Evolutionary conservation across 2,888 invertebrate species (phyloP).

Genomic region (Trachelus troglodyta): DNA sequence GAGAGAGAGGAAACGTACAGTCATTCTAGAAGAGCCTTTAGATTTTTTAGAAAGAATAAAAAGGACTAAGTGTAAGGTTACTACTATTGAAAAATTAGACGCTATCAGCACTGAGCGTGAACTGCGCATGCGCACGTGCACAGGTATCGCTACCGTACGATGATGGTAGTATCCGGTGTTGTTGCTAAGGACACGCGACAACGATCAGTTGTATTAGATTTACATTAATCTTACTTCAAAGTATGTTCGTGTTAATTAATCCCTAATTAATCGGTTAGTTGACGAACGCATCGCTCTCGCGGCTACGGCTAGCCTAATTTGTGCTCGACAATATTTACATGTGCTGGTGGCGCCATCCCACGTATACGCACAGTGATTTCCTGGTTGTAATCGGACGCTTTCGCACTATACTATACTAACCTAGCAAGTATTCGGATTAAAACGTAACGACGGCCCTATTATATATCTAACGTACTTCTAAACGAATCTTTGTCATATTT

Average conservation of each 20-base stretch:
- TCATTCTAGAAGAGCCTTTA: background rate
- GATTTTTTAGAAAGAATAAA: background rate
- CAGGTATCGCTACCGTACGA: background rate
- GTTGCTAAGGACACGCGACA: background rate
- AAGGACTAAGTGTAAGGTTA: background rate
- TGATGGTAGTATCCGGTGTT: background rate
- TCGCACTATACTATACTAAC: constrained; percentile 33
- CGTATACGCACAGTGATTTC: constrained; percentile 11
- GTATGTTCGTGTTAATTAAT: background rate
- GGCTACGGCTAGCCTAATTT: constrained; percentile 34
- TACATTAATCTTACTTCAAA: background rate
- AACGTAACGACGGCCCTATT: constrained; percentile 49
- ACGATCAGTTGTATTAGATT: background rate
- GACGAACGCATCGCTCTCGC: background rate
- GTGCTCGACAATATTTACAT: constrained; percentile 55
- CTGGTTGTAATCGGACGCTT: constrained; percentile 10
- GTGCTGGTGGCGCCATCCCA: constrained; percentile 27
- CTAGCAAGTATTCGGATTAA: constrained; percentile 49
- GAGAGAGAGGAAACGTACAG: background rate
- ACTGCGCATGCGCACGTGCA: background rate
- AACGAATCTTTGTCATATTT: constrained; percentile 57
- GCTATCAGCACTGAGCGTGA: background rate
- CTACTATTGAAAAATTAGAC: background rate
- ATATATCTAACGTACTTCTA: constrained; percentile 42
- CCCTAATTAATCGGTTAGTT: background rate